These are phyloP conservation scores for Bovichtus variegatus DNA, from an alignment of 2,797 vertebrate species.

Conservation along the genomic window DNA sequence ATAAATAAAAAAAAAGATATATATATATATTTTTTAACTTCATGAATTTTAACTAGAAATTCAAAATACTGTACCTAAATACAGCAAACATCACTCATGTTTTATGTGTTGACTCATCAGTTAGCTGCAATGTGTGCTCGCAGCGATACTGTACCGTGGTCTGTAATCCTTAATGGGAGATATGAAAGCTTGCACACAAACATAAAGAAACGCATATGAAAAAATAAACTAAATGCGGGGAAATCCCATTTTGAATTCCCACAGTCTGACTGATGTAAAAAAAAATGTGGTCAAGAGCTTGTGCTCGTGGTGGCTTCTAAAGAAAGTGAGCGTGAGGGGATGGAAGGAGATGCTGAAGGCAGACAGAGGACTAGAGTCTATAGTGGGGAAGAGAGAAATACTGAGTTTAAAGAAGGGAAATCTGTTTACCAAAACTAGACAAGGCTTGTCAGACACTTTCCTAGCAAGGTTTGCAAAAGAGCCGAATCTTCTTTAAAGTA, in stretches of 20 bases:
- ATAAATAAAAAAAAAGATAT: not conserved
- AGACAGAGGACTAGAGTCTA: not conserved
- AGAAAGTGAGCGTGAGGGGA: constrained; percentile 1
- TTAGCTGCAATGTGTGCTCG: not conserved
- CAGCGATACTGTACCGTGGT: constrained; percentile 9
- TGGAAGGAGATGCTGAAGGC: not conserved
- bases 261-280: constrained; percentile 1
- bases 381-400: not conserved
- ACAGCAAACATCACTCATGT: not conserved
- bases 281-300: not conserved
- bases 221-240: not conserved
- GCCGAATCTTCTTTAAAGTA: not conserved
- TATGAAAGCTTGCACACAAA: constrained; percentile 1
- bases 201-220: not conserved
- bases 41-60: not conserved
- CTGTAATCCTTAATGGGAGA: constrained; percentile 17
- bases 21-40: not conserved
- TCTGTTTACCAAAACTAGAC: constrained; percentile 3
- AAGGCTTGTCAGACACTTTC: not conserved
- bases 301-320: not conserved
- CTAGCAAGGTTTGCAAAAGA: not conserved
- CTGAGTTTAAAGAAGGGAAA: constrained; percentile 8
- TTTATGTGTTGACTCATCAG: not conserved
- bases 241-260: constrained; percentile 18
- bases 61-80: not conserved